Conservation (phyloP, 2,797 vertebrate genomes). For the Gymnothorax javanicus region DNA sequence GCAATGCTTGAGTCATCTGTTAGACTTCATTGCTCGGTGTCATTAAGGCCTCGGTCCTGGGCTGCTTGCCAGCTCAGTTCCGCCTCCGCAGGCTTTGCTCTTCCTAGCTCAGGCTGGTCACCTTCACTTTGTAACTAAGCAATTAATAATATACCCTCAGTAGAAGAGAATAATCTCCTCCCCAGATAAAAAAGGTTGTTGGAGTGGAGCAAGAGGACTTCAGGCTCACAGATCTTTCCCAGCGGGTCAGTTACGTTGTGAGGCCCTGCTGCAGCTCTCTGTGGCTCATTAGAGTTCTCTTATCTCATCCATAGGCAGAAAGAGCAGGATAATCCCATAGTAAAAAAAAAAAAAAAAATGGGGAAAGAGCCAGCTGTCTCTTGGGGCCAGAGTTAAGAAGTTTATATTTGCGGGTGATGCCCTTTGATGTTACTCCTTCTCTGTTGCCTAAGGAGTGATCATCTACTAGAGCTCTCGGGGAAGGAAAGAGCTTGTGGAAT, state of each 20-base stretch:
- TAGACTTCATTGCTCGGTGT: constrained; percentile 8
- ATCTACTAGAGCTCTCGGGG: background rate
- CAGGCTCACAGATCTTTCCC: background rate
- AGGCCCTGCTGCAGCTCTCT: background rate
- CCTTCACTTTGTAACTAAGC: constrained; percentile 21
- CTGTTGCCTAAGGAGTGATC: constrained; percentile 15
- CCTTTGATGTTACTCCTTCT: constrained; percentile 26
- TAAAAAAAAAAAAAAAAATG: background rate
- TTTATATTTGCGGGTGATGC: constrained; percentile 8
- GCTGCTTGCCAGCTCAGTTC: background rate
- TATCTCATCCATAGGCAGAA: background rate
- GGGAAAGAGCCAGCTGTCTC: background rate
- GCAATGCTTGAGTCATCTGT: background rate
- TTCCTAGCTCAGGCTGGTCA: background rate
- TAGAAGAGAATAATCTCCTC: constrained; percentile 17
- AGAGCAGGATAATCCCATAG: constrained; percentile 15
- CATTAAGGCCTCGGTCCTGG: background rate
- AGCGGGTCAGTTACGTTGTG: too few relatives aligned
- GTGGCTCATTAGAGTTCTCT: constrained; percentile 23
- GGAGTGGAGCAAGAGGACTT: background rate
- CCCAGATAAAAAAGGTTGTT: background rate
- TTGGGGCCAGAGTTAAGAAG: background rate
- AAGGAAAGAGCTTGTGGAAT: background rate
- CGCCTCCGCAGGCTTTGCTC: too few relatives aligned
- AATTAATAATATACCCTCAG: constrained; percentile 26